Evolutionary conservation across 2,888 invertebrate species (phyloP), one percentile per base, ranked within the genome.

Genomic region (Drosophila cognata): DNA sequence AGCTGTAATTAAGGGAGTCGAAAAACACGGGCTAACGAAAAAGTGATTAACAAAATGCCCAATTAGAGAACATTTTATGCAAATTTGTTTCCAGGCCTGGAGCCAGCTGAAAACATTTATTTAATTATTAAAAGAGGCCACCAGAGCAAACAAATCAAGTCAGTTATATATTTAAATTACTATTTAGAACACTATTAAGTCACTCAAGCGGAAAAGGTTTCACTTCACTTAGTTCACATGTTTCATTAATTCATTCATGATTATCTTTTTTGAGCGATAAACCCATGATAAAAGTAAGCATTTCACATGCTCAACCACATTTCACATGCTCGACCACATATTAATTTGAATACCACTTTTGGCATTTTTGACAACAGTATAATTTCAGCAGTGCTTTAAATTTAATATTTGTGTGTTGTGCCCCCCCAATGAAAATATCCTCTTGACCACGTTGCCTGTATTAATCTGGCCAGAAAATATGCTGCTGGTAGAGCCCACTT

Each of bases 401-500:
- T 60, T 57, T 43, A 21, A 29, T 36, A 38, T 56, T 69, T 46
- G 36, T 36, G 21, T 46, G 13, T 33, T 46, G 35, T 7, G 6
- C 25, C 1, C 8, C 36, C 36, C 18, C 25, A 13, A 18, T 25
- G 28, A 43, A 46, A 16, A 10, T 6, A 4, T 25, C 10, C 13
- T 43, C 18, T n/a, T 28, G 53, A 25, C 53, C 38, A 33, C 8
- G 16, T 16, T 36, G 10, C 16, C 11, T 38, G 29, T 43, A 50
- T 28, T 18, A 55, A 18, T 13, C 38, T 48, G 50, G 25, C 31
- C 35, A 36, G 57, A 8, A 55, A 38, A 56, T 7, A n/a, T 28
- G 51, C 11, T 31, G 29, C n/a, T 51, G 33, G 50, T 33, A 50
- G 21, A 41, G 31, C 8, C 43, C 59, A 64, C 58, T 41, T 70